A percentile compares a stretch with the other conserved stretches of the same genome.
Conservation (phyloP, 2,888 invertebrate species). For the Xestia sexstrigata region DNA sequence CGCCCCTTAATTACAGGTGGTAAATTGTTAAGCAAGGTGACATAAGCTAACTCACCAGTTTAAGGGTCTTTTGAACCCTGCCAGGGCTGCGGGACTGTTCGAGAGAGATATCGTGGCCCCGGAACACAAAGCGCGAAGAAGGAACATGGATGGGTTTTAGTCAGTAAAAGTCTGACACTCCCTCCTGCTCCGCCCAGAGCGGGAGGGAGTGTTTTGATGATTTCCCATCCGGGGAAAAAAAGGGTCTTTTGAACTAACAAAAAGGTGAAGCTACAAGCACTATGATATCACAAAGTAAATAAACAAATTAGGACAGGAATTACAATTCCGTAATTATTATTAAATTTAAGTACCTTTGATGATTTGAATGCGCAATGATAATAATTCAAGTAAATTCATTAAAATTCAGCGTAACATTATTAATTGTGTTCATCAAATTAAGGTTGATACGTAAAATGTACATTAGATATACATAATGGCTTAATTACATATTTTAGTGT, state of each 20-base stretch:
- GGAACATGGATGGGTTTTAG: too few relatives aligned
- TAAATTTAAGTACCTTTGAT: not conserved
- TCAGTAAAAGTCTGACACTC: too few relatives aligned
- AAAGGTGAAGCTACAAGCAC: not conserved
- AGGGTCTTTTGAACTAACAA: not conserved
- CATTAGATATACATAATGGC: not conserved
- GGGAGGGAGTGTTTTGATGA: too few relatives aligned
- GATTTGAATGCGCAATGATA: not conserved
- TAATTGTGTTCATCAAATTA: not conserved
- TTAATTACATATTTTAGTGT: constrained; percentile 10
- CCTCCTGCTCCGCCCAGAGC: too few relatives aligned
- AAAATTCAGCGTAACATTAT: constrained; percentile 4
- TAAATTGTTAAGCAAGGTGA: too few relatives aligned
- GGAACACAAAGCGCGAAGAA: too few relatives aligned
- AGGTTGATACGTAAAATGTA: constrained; percentile 7
- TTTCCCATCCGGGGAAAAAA: too few relatives aligned
- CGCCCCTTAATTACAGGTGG: too few relatives aligned
- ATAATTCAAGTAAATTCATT: constrained; percentile 9
- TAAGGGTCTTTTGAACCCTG: too few relatives aligned
- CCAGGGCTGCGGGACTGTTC: too few relatives aligned
- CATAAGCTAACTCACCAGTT: too few relatives aligned
- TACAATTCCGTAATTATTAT: not conserved
- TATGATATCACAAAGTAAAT: not conserved
- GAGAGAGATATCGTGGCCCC: too few relatives aligned
- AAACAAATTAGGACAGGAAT: constrained; percentile 1